phyloP scores from a whole-genome alignment of 2,888 invertebrate genomes.

The Amphipyra berbera region DNA sequence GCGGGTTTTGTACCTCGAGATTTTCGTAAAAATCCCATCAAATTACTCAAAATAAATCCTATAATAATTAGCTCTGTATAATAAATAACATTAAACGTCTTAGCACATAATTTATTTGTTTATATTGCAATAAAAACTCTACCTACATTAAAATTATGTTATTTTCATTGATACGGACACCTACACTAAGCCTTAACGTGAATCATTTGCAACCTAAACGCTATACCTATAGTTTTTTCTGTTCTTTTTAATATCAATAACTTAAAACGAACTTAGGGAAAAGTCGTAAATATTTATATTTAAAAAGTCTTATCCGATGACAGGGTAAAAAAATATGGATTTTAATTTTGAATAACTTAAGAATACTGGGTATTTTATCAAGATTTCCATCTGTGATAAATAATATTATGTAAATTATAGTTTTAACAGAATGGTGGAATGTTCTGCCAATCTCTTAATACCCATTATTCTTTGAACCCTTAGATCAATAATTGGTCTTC shows the following conservation, averaged over 20 bases:
- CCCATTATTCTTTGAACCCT: too few relatives aligned
- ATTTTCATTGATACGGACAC: slow-evolving; percentile 57
- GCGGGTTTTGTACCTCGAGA: slow-evolving; percentile 13
- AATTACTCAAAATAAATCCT: slow-evolving; percentile 22
- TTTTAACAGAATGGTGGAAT: slow-evolving; percentile 8
- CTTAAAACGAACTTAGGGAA: slow-evolving; percentile 32
- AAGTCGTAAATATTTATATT: slow-evolving; percentile 37
- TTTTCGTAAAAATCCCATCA: slow-evolving; percentile 14
- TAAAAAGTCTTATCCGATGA: slow-evolving; percentile 54
- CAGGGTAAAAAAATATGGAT: slow-evolving; percentile 30
- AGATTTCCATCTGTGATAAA: slow-evolving; percentile 33
- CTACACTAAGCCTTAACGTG: slow-evolving; percentile 59
- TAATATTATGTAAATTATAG: slow-evolving; percentile 11
- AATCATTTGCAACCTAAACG: slow-evolving; percentile 60
- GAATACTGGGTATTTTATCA: slow-evolving; percentile 34
- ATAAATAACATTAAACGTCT: slow-evolving; percentile 49
- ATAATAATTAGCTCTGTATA: slow-evolving; percentile 39
- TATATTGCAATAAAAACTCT: slow-evolving; percentile 55
- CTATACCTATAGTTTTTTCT: slow-evolving; percentile 23
- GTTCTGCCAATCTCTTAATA: slow-evolving; percentile 19
- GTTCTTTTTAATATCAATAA: slow-evolving; percentile 42
- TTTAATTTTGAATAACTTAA: slow-evolving; percentile 29
- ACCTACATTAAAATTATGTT: slow-evolving; percentile 54
- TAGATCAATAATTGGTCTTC: too few relatives aligned
- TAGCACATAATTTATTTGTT: slow-evolving; percentile 51